Percentiles rank a stretch among this genome's conserved stretches.
Evolutionary conservation across 2,113 vertebrate genomes (phyloP).

Genomic region (Cryptoleucopteryx plumbea): DNA sequence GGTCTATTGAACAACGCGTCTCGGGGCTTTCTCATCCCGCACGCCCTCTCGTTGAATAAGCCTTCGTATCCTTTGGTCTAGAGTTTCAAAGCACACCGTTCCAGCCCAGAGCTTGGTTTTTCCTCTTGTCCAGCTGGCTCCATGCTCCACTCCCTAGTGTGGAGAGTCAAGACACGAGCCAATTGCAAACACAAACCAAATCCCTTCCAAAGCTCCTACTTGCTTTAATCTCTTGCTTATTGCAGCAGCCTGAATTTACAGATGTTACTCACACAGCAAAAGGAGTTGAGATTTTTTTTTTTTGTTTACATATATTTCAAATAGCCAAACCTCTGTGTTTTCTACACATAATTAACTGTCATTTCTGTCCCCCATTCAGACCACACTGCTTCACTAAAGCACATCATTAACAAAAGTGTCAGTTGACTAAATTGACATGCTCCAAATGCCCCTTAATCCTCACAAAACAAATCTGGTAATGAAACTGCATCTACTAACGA

Average conservation of each 20-base stretch:
- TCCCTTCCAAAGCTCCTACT: neutral
- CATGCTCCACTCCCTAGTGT: neutral
- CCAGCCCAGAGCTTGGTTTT: neutral
- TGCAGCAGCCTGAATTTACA: neutral
- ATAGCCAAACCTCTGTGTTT: neutral
- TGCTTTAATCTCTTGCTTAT: slow-evolving; percentile 12
- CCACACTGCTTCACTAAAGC: neutral
- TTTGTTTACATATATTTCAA: neutral
- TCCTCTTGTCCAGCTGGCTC: slow-evolving; percentile 17
- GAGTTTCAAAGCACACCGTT: neutral
- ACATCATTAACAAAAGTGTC: neutral
- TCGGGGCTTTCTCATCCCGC: neutral
- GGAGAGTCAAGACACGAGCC: neutral
- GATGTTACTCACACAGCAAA: neutral
- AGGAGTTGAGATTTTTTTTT: neutral
- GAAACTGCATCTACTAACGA: neutral
- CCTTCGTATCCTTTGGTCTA: neutral
- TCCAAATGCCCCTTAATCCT: slow-evolving; percentile 17
- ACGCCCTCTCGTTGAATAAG: neutral
- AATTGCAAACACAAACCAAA: slow-evolving; percentile 33
- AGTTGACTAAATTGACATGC: neutral
- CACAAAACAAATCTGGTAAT: neutral
- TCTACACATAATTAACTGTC: neutral
- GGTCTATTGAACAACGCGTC: accelerated
- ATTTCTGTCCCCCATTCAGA: neutral